A percentile compares a stretch with the other conserved stretches of the same genome.
Conservation (phyloP, 2,113 vertebrate species). For the Antigone vipio region DNA sequence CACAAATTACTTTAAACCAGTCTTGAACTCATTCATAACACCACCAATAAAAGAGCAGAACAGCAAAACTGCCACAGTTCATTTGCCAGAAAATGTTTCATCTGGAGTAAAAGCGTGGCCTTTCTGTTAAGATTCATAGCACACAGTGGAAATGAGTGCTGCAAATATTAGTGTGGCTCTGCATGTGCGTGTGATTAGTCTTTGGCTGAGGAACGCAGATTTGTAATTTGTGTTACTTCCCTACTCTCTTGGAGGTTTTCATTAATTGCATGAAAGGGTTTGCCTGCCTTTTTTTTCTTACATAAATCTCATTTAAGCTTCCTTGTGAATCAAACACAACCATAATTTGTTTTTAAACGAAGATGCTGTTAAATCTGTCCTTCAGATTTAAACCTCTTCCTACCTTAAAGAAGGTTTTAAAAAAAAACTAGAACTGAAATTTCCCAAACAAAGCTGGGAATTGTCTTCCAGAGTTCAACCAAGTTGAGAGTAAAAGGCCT, state of each 20-base stretch:
- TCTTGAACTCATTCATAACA: constrained; percentile 32
- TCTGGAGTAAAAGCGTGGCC: background rate
- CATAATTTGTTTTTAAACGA: background rate
- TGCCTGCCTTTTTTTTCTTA: background rate
- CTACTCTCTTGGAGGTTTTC: background rate
- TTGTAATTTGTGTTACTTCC: background rate
- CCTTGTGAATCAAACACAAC: background rate
- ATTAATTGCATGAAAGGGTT: background rate
- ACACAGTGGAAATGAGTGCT: background rate
- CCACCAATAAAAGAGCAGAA: constrained; percentile 15
- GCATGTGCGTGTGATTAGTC: background rate
- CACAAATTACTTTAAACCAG: constrained; percentile 41
- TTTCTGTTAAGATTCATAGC: background rate
- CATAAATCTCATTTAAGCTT: background rate
- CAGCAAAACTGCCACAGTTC: constrained; percentile 42
- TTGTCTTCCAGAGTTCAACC: background rate
- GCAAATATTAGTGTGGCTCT: background rate
- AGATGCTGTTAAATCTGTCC: background rate
- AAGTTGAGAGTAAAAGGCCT: background rate
- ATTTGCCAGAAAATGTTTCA: constrained; percentile 38
- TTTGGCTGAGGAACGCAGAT: background rate
- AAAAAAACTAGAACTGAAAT: background rate
- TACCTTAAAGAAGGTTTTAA: background rate
- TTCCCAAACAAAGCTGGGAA: background rate
- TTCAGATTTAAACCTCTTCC: background rate